Percentiles rank a stretch among this genome's conserved stretches.
phyloP scores from a whole-genome alignment of 2,888 invertebrate species.

The Ctenicera cuprea region DNA sequence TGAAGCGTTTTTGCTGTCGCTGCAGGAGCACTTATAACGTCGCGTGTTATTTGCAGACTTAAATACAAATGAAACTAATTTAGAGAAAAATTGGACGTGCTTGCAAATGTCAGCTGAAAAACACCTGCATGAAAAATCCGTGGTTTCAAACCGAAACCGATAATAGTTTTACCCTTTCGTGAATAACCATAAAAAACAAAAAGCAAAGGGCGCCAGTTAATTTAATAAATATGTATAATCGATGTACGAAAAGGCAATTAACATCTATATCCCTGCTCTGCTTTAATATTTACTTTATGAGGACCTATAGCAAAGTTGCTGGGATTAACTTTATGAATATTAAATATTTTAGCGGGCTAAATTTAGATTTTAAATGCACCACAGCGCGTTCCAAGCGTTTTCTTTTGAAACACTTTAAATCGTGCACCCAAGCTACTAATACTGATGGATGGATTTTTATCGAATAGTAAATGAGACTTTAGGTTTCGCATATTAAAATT shows the following conservation, averaged over 20 bases:
- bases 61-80: slow-evolving; percentile 21
- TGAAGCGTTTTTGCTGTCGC: slow-evolving; percentile 8
- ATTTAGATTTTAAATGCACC: slow-evolving; percentile 15
- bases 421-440: slow-evolving; percentile 1
- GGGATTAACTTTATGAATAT: slow-evolving; percentile 17
- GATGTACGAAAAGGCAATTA: slow-evolving; percentile 16
- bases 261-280: not conserved
- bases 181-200: not conserved
- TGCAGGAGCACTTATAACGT: not conserved
- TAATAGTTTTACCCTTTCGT: not conserved
- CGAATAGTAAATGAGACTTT: slow-evolving; percentile 10
- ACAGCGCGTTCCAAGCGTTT: not conserved
- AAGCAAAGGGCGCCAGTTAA: not conserved
- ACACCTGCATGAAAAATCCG: not conserved
- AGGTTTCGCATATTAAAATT: slow-evolving; percentile 1
- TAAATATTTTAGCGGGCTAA: slow-evolving; percentile 18
- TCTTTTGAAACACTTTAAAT: not conserved
- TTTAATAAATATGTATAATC: slow-evolving; percentile 2
- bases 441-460: slow-evolving; percentile 25
- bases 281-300: slow-evolving; percentile 19
- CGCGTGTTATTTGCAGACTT: not conserved
- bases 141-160: not conserved
- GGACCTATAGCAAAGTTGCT: slow-evolving; percentile 12
- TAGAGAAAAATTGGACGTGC: slow-evolving; percentile 7
- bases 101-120: slow-evolving; percentile 5